A percentile compares a stretch with the other conserved stretches of the same genome.
These are phyloP conservation scores for Euplexia lucipara DNA, from an alignment of 2,888 invertebrate genomes.

Conservation along the genomic window DNA sequence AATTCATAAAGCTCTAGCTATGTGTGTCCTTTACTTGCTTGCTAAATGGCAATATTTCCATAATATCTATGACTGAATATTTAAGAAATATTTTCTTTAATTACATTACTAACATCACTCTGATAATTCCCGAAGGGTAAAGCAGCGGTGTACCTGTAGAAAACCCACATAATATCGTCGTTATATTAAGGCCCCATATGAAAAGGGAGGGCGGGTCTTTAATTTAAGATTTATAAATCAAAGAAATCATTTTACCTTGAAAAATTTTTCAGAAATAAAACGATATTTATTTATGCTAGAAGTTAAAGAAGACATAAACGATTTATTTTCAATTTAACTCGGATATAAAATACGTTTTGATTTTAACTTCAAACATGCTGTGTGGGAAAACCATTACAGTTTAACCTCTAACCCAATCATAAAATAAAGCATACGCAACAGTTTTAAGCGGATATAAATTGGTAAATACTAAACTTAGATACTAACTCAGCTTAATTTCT, in stretches of 20 bases:
- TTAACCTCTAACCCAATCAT: conserved; percentile 35
- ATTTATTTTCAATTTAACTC: conserved; percentile 1
- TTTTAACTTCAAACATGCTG: background rate
- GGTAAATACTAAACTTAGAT: conserved; percentile 29
- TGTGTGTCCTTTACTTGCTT: conserved; percentile 12
- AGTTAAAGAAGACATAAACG: too few relatives aligned
- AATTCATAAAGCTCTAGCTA: conserved; percentile 36
- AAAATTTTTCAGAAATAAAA: background rate
- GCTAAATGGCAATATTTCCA: conserved; percentile 42
- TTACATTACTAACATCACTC: too few relatives aligned
- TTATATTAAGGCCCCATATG: too few relatives aligned
- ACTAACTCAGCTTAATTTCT: conserved; percentile 9
- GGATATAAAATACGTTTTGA: background rate
- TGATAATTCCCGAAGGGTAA: too few relatives aligned
- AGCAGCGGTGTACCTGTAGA: too few relatives aligned
- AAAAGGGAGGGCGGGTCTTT: too few relatives aligned
- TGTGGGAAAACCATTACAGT: conserved; percentile 24
- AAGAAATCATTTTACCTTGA: too few relatives aligned
- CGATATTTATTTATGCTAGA: background rate
- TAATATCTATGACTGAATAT: conserved; percentile 16
- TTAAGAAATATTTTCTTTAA: background rate
- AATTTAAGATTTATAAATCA: background rate
- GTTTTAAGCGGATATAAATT: conserved; percentile 23
- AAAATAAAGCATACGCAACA: conserved; percentile 39
- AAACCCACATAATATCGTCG: too few relatives aligned